phyloP scores from a whole-genome alignment of 1,140 invertebrate genomes.

The Lysiphlebus fabarum region DNA sequence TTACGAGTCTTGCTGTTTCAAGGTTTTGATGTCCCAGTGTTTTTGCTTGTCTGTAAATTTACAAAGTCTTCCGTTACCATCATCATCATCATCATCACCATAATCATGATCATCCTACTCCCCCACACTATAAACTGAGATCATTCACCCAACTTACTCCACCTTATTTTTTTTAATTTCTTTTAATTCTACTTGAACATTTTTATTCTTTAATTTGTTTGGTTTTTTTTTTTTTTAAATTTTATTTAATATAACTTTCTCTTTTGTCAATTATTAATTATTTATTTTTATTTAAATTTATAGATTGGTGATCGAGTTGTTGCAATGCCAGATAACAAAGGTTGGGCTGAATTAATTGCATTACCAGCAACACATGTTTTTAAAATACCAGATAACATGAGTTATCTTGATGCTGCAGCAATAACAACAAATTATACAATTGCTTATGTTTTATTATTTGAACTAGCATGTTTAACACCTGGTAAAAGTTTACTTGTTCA shows the following conservation, averaged over 20 bases:
- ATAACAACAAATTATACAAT: slow-evolving; percentile 84
- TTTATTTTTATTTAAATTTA: neutral
- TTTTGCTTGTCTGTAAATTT: neutral
- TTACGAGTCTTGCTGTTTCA: neutral
- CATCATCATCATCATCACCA: neutral
- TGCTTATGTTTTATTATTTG: slow-evolving; percentile 82
- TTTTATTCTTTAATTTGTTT: neutral
- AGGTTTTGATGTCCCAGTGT: neutral
- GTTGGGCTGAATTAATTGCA: slow-evolving; percentile 81
- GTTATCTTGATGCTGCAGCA: slow-evolving; percentile 75
- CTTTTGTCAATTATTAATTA: neutral
- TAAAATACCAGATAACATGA: slow-evolving; percentile 73
- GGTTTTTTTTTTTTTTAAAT: neutral
- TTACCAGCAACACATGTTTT: slow-evolving; percentile 77
- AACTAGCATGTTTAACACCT: slow-evolving; percentile 71
- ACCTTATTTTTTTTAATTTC: neutral
- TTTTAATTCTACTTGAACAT: neutral
- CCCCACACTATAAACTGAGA: neutral
- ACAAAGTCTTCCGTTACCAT: slow-evolving; percentile 4
- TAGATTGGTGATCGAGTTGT: slow-evolving; percentile 84
- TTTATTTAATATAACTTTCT: neutral
- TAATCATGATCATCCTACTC: no score
- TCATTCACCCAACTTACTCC: neutral
- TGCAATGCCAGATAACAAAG: slow-evolving; percentile 76
- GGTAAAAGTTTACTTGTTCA: slow-evolving; percentile 81